Conservation (phyloP, 2,113 vertebrate genomes). For the Podarcis cretensis region DNA sequence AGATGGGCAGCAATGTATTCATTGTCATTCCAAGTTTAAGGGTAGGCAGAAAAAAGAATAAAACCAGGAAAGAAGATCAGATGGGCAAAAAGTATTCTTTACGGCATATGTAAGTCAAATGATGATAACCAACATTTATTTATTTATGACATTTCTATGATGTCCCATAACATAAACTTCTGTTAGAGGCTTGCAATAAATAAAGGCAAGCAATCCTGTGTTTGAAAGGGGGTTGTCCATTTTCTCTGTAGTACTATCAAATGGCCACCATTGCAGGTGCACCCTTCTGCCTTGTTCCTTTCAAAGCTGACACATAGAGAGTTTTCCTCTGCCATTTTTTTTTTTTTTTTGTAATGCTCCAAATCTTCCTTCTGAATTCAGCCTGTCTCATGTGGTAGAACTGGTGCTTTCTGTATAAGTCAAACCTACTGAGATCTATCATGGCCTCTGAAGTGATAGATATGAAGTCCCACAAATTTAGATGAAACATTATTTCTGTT, state of each 20-base stretch:
- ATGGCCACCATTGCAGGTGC: not conserved
- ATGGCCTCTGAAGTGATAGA: not conserved
- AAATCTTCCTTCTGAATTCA: not conserved
- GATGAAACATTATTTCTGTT: not conserved
- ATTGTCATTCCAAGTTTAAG: not conserved
- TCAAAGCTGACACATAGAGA: not conserved
- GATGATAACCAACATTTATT: not conserved
- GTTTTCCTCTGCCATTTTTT: not conserved
- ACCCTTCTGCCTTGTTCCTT: not conserved
- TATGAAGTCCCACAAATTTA: not conserved
- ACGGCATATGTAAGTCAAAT: not conserved
- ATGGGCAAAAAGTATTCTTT: not conserved
- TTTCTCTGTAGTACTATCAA: not conserved
- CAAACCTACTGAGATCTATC: not conserved
- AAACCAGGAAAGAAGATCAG: not conserved
- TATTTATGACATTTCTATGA: too few species aligned
- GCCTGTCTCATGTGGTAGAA: not conserved
- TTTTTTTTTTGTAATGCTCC: not conserved
- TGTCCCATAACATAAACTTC: too few species aligned
- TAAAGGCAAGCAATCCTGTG: not conserved
- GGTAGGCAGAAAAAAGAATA: not conserved
- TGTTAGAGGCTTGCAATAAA: too few species aligned
- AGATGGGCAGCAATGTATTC: conserved; percentile 1
- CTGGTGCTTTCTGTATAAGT: not conserved
- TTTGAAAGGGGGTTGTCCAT: not conserved